Base-by-base conservation (phyloP, 2,888 invertebrate species). In the Andrena flavipes region DNA sequence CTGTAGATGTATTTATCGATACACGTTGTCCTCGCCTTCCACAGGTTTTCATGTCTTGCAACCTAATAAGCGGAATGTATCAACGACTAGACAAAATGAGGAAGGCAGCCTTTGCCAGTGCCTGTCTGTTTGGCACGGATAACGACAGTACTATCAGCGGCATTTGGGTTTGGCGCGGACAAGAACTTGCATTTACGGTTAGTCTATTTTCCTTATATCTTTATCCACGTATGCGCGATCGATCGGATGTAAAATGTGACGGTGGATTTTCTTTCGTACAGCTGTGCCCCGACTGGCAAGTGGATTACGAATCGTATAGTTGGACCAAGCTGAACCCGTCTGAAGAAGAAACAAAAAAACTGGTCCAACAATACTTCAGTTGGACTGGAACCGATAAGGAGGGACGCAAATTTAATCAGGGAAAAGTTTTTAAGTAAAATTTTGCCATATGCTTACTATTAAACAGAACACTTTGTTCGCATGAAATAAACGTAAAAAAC, bases 41-140 rank as follows among this genome's bases (percentile, higher is more conserved):
- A 13, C 63, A 93, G 93, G 96, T 97, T 62, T 99, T 99, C 95
- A 99, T 99, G 99, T 98, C 98, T 94, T 99, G 99, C 94, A 99
- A 99, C 95, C 96, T 99, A 78, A 99, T 99, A 93, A 96, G 97
- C 84, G 98, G 99, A 89, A 99, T 99, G 99, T 99, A 96, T 96
- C 99, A 99, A 95, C 97, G 99, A 85, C 95, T 99, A 90, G 99
- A 99, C 93, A 99, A 99, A 95, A 97, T 99, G 98, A 96, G 99
- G 91, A 99, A 99, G 95, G 96, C 97, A 93, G 97, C 99, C 2
- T 99, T 99, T 94, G 98, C 97, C 73, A 99, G 99, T 13, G 96
- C 98, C 89, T 97, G 98, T 92, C 95, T 99, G 82, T 99, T 99
- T 94, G 99, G 99, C 33, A 95, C 95, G 70, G 98, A 99, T 95